These are phyloP conservation scores for Atrina japonica DNA, from an alignment of 2,888 invertebrate genomes.

Conservation along the genomic window DNA sequence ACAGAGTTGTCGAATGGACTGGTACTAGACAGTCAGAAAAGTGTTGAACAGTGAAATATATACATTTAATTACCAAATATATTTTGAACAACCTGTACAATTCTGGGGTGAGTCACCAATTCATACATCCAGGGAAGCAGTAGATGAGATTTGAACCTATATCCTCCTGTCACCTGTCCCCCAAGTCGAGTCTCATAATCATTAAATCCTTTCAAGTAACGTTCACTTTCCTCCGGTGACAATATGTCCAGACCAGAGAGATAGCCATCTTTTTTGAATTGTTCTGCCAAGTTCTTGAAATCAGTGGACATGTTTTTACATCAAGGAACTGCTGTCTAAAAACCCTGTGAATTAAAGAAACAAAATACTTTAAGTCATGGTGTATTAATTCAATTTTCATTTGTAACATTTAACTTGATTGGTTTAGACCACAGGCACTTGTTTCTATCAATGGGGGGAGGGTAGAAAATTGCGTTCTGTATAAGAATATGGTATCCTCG, in stretches of 20 bases:
- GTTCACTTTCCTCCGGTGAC: conserved; percentile 42
- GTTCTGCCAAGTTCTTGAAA: background rate
- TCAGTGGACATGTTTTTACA: background rate
- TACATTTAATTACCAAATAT: conserved; percentile 51
- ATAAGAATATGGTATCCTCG: too few relatives aligned
- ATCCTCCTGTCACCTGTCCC: conserved; percentile 49
- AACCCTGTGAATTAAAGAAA: too few relatives aligned
- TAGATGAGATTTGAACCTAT: conserved; percentile 50
- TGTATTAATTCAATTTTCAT: too few relatives aligned
- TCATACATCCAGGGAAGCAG: conserved; percentile 52
- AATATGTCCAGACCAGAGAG: conserved; percentile 41
- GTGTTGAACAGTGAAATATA: too few relatives aligned
- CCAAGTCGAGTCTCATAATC: conserved; percentile 48
- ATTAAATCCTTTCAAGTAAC: conserved; percentile 41
- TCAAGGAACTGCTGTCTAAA: too few relatives aligned
- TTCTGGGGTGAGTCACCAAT: conserved; percentile 51
- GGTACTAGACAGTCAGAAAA: too few relatives aligned
- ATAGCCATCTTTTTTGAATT: conserved; percentile 44
- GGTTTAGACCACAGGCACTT: too few relatives aligned
- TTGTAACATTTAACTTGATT: too few relatives aligned
- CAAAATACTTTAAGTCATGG: too few relatives aligned
- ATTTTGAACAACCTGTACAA: conserved; percentile 44
- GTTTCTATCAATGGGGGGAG: too few relatives aligned
- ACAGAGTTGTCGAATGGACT: too few relatives aligned
- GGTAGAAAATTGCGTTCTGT: too few relatives aligned